Evolutionary conservation across 2,888 invertebrate genomes (phyloP).

Genomic region (Bimastos eiseni): DNA sequence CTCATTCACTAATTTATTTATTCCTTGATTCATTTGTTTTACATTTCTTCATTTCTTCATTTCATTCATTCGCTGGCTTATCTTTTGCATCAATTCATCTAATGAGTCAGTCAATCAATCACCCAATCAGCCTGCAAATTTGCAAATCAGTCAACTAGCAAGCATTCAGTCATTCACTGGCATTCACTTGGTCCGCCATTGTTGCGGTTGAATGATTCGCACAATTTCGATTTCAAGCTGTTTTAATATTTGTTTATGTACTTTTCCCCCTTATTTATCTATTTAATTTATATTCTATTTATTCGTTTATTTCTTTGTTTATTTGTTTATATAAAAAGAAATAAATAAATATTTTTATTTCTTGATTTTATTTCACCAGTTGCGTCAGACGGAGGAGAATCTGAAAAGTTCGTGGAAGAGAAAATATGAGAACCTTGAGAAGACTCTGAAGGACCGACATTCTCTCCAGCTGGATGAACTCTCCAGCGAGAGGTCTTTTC

Average conservation of each 20-base stretch:
- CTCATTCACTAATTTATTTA: not conserved
- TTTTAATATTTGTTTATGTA: too few species aligned
- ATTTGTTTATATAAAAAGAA: too few species aligned
- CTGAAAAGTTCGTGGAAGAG: constrained; percentile 10
- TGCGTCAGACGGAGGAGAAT: not conserved
- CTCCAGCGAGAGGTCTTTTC: not conserved
- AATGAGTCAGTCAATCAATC: constrained; percentile 18
- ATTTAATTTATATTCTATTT: too few species aligned
- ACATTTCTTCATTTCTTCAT: not conserved
- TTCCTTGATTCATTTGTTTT: too few species aligned
- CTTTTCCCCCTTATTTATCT: too few species aligned
- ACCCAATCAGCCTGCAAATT: not conserved
- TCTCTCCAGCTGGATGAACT: not conserved
- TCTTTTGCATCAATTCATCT: not conserved
- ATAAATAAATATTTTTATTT: too few species aligned
- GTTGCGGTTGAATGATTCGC: too few species aligned
- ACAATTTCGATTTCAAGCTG: too few species aligned
- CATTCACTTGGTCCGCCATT: too few species aligned
- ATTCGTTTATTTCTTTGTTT: too few species aligned
- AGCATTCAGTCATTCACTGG: not conserved
- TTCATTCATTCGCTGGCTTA: not conserved
- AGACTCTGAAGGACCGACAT: constrained; percentile 8
- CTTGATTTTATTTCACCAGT: not conserved
- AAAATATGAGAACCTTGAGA: not conserved
- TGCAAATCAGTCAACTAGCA: too few species aligned